Evolutionary conservation across 35 echinoderm and acorn worm species (phyloP).

Genomic region (Ophioderma brevispina): DNA sequence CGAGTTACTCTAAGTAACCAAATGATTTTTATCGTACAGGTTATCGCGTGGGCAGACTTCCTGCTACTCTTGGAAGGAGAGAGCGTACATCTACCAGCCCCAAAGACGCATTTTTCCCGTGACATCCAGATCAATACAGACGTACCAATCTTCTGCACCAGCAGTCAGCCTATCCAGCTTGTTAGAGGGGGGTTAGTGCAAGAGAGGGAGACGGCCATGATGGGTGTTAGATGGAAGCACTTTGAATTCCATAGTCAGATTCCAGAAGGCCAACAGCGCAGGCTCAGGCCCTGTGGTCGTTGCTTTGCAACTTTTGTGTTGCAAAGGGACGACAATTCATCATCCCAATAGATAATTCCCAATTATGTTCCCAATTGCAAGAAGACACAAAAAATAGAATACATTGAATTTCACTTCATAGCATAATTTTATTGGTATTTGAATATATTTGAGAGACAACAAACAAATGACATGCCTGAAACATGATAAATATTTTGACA

Average conservation of each 20-base stretch:
- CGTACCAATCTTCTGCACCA: constrained; percentile 35
- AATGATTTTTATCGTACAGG: not conserved
- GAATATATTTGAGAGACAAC: too few relatives aligned
- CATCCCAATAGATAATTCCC: too few relatives aligned
- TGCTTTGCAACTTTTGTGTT: constrained; percentile 10
- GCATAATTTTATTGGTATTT: too few relatives aligned
- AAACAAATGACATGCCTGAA: too few relatives aligned
- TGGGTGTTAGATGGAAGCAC: constrained; percentile 33
- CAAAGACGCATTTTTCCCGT: constrained; percentile 44
- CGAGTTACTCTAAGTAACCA: not conserved
- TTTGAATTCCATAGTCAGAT: constrained; percentile 7
- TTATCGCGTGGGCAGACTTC: constrained; percentile 30
- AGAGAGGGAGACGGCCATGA: constrained; percentile 44
- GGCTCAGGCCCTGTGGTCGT: not conserved
- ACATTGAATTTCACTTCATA: too few relatives aligned
- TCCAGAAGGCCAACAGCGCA: not conserved
- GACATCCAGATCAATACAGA: constrained; percentile 8
- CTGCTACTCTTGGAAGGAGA: constrained; percentile 42
- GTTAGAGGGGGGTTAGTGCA: constrained; percentile 10
- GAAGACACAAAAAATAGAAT: too few relatives aligned
- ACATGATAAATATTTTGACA: too few relatives aligned
- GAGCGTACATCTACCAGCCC: constrained; percentile 9
- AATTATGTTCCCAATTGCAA: too few relatives aligned
- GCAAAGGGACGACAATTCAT: too few relatives aligned
- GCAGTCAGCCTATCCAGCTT: constrained; percentile 14